Percentiles rank a stretch among this genome's conserved stretches.
Evolutionary conservation across 2,113 vertebrate species (phyloP).

Genomic region (Coptodon rendalli): DNA sequence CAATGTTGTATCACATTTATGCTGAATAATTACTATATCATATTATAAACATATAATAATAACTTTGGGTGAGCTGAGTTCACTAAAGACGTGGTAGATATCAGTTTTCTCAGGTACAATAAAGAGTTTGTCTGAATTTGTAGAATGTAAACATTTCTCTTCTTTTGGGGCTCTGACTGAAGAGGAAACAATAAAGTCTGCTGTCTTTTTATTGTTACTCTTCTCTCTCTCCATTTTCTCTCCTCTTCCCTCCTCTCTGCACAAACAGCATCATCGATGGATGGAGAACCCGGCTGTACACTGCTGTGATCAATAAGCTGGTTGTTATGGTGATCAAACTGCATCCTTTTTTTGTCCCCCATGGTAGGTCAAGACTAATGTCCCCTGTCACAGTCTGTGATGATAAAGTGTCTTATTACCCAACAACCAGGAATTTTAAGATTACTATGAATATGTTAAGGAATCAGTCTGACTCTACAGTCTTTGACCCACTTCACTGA

Average conservation of each 20-base stretch:
- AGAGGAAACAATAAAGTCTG: not conserved
- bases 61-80: not conserved
- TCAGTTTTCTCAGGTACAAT: not conserved
- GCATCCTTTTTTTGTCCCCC: conserved; percentile 7
- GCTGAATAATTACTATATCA: not conserved
- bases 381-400: conserved; percentile 37
- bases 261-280: not conserved
- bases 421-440: conserved; percentile 52
- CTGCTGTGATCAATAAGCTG: conserved; percentile 47
- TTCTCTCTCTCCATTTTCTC: not conserved
- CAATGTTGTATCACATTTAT: not conserved
- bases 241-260: not conserved
- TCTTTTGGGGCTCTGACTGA: not conserved
- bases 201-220: not conserved
- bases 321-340: conserved; percentile 59
- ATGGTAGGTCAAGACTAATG: conserved; percentile 55
- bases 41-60: not conserved
- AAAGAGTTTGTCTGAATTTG: conserved; percentile 18
- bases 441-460: conserved; percentile 56
- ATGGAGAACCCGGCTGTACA: conserved; percentile 4
- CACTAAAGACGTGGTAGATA: not conserved
- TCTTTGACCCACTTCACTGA: conserved; percentile 35
- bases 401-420: conserved; percentile 63
- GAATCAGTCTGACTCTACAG: conserved; percentile 39
- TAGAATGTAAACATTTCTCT: conserved; percentile 35